Conservation (phyloP, 2,113 vertebrate species). For the Rattus rattus region DNA sequence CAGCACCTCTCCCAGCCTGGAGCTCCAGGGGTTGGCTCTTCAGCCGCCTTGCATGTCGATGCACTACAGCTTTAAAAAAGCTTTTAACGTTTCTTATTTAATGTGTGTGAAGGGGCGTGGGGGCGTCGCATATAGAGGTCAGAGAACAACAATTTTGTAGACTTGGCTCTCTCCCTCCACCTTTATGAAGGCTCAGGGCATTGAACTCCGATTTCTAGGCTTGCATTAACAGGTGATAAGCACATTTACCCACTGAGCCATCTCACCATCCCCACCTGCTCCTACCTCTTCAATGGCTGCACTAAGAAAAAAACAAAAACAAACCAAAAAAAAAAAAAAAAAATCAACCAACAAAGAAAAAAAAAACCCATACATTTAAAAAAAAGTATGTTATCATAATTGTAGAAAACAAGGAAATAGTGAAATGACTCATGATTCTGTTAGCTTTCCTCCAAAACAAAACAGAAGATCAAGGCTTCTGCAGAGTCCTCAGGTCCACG, state of each 20-base stretch:
- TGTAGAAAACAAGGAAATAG: constrained; percentile 29
- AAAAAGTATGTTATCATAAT: neutral
- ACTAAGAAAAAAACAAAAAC: neutral
- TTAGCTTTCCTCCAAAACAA: neutral
- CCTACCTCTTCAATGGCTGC: constrained; percentile 33
- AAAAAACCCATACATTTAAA: neutral
- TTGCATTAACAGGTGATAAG: neutral
- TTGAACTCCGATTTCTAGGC: neutral
- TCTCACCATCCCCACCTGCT: too few species aligned
- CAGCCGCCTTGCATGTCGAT: neutral
- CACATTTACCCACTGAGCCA: neutral
- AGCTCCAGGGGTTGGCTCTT: neutral
- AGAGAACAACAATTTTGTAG: too few species aligned
- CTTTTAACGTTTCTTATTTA: neutral
- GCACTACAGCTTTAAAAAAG: neutral
- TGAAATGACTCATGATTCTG: constrained; percentile 25
- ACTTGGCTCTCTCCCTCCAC: too few species aligned
- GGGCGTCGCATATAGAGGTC: neutral
- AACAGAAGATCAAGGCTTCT: neutral
- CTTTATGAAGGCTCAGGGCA: neutral
- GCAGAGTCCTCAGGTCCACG: neutral
- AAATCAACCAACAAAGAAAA: too few species aligned
- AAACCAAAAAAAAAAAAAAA: neutral
- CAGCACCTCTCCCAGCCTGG: neutral
- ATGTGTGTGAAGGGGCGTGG: too few species aligned